Evolutionary conservation across 2,113 vertebrate genomes (phyloP).

Genomic region (Eulacestoma nigropectus): DNA sequence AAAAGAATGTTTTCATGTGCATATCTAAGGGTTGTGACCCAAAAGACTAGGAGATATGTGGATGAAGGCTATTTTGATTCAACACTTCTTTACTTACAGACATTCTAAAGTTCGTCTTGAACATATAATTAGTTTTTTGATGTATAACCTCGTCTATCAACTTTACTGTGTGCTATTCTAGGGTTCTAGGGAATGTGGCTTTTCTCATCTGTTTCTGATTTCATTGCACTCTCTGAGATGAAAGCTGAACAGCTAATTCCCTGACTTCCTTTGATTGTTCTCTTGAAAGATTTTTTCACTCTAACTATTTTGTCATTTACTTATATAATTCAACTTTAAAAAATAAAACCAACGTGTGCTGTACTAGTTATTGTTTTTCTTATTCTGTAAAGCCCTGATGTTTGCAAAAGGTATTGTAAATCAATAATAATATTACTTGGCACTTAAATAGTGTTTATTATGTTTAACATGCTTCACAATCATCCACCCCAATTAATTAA

Average conservation of each 20-base stretch:
- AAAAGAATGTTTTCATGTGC: neutral
- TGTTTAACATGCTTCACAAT: neutral
- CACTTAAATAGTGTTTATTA: neutral
- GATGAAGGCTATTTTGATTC: neutral
- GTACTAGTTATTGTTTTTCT: neutral
- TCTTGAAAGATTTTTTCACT: neutral
- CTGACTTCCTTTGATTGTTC: neutral
- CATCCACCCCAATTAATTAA: neutral
- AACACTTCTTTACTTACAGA: neutral
- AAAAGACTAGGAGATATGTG: neutral
- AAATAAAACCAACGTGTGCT: neutral
- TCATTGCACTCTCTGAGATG: neutral
- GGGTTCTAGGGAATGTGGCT: neutral
- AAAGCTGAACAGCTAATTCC: neutral
- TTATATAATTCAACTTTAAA: neutral
- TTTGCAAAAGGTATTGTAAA: neutral
- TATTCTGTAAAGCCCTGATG: neutral
- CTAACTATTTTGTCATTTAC: neutral
- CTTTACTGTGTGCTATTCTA: neutral
- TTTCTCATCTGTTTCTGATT: conserved; percentile 46
- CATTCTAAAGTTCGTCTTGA: neutral
- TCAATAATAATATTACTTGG: neutral
- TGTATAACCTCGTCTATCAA: neutral
- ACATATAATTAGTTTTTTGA: neutral
- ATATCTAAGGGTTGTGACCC: neutral